Conservation (phyloP, 2,888 invertebrate species). For the Muschampia plurimacula region DNA sequence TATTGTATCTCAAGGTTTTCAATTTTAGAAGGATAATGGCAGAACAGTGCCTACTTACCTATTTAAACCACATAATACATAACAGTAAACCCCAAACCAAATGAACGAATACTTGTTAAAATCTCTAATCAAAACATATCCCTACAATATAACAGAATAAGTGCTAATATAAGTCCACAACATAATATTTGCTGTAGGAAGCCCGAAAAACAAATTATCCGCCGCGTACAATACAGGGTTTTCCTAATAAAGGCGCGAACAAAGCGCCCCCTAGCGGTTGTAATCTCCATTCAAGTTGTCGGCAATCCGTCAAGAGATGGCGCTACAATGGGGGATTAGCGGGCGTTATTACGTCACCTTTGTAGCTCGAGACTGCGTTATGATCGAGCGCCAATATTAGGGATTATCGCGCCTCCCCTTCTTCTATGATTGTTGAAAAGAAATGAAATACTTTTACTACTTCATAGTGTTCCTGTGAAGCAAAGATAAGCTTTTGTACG, state of each 20-base stretch:
- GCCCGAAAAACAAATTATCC: conserved; percentile 75
- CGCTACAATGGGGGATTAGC: conserved; percentile 83
- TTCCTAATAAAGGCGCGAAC: conserved; percentile 70
- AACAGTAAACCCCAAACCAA: not conserved
- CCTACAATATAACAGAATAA: conserved; percentile 41
- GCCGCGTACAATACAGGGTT: conserved; percentile 64
- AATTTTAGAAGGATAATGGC: too few relatives aligned
- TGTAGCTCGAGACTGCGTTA: conserved; percentile 67
- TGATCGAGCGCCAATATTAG: conserved; percentile 82
- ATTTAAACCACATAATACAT: not conserved
- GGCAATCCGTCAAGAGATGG: conserved; percentile 84
- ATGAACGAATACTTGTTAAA: not conserved
- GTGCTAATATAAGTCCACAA: conserved; percentile 30
- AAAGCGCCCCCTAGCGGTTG: conserved; percentile 72
- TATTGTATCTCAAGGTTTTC: too few relatives aligned
- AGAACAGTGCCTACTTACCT: too few relatives aligned
- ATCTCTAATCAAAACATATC: conserved; percentile 11
- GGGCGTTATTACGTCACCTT: conserved; percentile 82
- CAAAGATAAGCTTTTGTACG: not conserved
- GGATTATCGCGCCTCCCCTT: conserved; percentile 80
- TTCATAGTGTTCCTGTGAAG: not conserved
- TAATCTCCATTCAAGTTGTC: conserved; percentile 76
- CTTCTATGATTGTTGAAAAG: conserved; percentile 27
- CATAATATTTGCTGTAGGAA: conserved; percentile 46
- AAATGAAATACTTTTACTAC: not conserved